These are phyloP conservation scores for Scylla paramamosain DNA, from an alignment of 1,140 invertebrate species.

Conservation along the genomic window DNA sequence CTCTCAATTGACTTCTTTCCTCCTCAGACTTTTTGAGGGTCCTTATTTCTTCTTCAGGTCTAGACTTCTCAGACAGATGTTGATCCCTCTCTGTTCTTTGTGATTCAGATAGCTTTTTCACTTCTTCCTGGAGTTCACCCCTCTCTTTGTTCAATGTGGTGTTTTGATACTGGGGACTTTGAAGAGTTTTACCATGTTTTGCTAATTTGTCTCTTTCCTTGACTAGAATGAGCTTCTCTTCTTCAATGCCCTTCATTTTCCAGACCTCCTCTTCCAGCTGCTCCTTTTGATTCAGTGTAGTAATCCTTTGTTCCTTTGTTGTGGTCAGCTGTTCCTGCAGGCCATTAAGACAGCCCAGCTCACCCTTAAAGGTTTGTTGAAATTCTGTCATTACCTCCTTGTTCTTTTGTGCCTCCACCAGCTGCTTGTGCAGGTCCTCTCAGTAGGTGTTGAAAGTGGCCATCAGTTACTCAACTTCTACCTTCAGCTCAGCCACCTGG, in stretches of 20 bases:
- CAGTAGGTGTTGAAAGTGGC: constrained; percentile 44
- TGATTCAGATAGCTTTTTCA: constrained; percentile 31
- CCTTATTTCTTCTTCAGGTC: constrained; percentile 76
- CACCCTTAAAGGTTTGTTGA: constrained; percentile 77
- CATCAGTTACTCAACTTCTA: constrained; percentile 61
- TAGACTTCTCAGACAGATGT: constrained; percentile 32
- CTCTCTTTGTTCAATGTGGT: constrained; percentile 79
- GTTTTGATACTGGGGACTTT: constrained; percentile 78
- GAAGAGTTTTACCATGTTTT: constrained; percentile 70
- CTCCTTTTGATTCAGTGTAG: constrained; percentile 77
- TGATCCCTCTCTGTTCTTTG: constrained; percentile 13
- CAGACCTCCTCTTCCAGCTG: constrained; percentile 75
- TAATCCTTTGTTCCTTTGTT: constrained; percentile 72
- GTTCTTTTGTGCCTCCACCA: constrained; percentile 79
- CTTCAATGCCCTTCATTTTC: constrained; percentile 64
- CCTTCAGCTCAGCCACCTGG: constrained; percentile 56
- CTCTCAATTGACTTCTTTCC: constrained; percentile 50
- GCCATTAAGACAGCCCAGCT: constrained; percentile 42
- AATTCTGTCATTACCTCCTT: constrained; percentile 77
- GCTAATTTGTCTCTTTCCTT: constrained; percentile 66
- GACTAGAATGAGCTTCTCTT: constrained; percentile 67
- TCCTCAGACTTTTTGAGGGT: constrained; percentile 62
- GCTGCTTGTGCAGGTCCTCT: constrained; percentile 80
- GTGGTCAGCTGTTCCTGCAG: constrained; percentile 62
- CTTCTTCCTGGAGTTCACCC: constrained; percentile 76